These are phyloP conservation scores for Stenolophus ochropezus DNA, from an alignment of 2,888 invertebrate species.

Conservation along the genomic window DNA sequence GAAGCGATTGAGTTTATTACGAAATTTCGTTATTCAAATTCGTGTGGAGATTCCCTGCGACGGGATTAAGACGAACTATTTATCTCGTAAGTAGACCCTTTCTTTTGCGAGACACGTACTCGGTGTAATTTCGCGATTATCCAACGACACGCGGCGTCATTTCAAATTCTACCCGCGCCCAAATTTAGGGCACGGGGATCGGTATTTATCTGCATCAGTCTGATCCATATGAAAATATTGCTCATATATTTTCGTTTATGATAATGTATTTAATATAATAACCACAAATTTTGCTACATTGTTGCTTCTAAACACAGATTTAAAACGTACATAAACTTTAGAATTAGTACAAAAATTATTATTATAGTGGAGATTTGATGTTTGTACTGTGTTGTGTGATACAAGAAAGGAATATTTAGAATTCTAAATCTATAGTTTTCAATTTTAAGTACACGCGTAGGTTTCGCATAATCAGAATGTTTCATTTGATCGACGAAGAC, in stretches of 20 bases:
- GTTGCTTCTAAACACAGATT: not conserved
- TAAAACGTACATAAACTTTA: too few relatives aligned
- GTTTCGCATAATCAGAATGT: too few relatives aligned
- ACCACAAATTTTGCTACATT: not conserved
- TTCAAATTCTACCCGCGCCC: conserved; percentile 15
- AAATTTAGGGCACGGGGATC: conserved; percentile 1
- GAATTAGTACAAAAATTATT: too few relatives aligned
- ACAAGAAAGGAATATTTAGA: too few relatives aligned
- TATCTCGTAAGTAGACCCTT: conserved; percentile 36
- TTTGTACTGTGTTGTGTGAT: too few relatives aligned
- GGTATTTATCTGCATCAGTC: not conserved
- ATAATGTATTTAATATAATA: not conserved
- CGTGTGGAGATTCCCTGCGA: conserved; percentile 12
- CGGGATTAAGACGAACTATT: conserved; percentile 46
- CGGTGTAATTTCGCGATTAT: conserved; percentile 38
- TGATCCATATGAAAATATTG: not conserved
- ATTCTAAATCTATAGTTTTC: too few relatives aligned
- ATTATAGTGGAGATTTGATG: too few relatives aligned
- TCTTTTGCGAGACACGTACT: conserved; percentile 36
- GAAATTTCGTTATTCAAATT: conserved; percentile 43
- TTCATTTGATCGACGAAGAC: too few relatives aligned
- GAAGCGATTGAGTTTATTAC: conserved; percentile 29
- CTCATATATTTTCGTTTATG: not conserved
- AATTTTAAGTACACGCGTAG: too few relatives aligned
- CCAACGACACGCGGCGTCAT: conserved; percentile 13